These are phyloP conservation scores for Tholera decimalis DNA, from an alignment of 2,888 invertebrate species.

Conservation along the genomic window DNA sequence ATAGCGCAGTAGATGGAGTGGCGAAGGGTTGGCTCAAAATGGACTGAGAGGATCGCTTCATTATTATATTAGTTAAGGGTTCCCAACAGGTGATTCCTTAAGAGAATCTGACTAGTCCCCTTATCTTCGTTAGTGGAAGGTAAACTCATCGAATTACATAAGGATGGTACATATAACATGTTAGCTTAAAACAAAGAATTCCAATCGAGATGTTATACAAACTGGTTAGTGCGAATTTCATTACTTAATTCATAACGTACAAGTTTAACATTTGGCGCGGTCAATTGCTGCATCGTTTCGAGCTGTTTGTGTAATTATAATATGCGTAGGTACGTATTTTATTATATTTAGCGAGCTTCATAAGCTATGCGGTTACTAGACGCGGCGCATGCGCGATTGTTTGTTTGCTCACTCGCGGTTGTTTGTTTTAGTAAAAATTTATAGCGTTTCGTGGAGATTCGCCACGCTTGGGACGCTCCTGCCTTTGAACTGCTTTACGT, in stretches of 20 bases:
- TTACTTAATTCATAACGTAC: slow-evolving; percentile 10
- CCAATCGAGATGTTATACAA: neutral
- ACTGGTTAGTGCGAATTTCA: slow-evolving; percentile 7
- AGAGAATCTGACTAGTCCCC: slow-evolving; percentile 20
- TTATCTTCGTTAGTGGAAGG: slow-evolving; percentile 8
- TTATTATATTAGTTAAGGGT: slow-evolving; percentile 47
- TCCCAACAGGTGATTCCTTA: slow-evolving; percentile 53
- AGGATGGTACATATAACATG: neutral
- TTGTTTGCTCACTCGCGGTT: slow-evolving; percentile 79
- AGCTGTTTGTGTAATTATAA: slow-evolving; percentile 56
- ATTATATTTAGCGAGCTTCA: slow-evolving; percentile 65
- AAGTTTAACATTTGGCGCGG: slow-evolving; percentile 27
- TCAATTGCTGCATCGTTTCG: slow-evolving; percentile 47
- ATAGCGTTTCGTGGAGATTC: slow-evolving; percentile 81
- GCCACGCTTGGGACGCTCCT: slow-evolving; percentile 70
- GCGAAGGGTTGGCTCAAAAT: slow-evolving; percentile 42
- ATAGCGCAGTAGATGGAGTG: slow-evolving; percentile 46
- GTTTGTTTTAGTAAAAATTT: slow-evolving; percentile 88
- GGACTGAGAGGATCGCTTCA: slow-evolving; percentile 51
- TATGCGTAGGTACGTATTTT: slow-evolving; percentile 51
- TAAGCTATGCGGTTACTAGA: slow-evolving; percentile 62
- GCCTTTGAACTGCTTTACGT: slow-evolving; percentile 80
- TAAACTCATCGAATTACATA: slow-evolving; percentile 1
- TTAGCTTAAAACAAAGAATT: neutral
- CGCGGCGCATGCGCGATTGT: slow-evolving; percentile 76